phyloP scores from a whole-genome alignment of 2,888 invertebrate species.

The Gisinianus flammeolus region DNA sequence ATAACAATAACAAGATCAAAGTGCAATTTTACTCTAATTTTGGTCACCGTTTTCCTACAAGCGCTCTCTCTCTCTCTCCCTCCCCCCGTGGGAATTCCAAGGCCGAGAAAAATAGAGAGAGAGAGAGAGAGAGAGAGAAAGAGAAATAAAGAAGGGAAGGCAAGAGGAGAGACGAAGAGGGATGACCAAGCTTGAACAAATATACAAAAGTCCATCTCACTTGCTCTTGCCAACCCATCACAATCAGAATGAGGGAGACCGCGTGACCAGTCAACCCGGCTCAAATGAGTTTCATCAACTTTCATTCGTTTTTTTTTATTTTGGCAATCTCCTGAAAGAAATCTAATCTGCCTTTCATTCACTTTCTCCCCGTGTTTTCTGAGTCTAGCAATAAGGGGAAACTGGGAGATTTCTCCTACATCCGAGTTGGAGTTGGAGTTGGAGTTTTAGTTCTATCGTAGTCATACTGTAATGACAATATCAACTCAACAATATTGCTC shows the following conservation, averaged over 20 bases:
- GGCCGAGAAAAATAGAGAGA: neutral
- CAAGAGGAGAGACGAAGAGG: neutral
- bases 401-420: too few relatives aligned
- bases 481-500: too few relatives aligned
- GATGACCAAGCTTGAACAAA: neutral
- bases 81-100: neutral
- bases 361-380: neutral
- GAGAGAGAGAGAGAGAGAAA: neutral
- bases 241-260: neutral
- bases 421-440: too few relatives aligned
- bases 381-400: too few relatives aligned
- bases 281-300: slow-evolving; percentile 14
- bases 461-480: too few relatives aligned
- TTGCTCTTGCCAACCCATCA: neutral
- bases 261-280: neutral
- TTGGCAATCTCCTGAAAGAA: slow-evolving; percentile 23
- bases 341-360: slow-evolving; percentile 19
- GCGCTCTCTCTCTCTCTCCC: neutral
- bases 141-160: neutral
- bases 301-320: neutral
- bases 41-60: slow-evolving; percentile 18
- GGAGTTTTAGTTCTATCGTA: too few relatives aligned
- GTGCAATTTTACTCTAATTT: slow-evolving; percentile 45
- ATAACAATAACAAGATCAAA: slow-evolving; percentile 46
- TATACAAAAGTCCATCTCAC: neutral